Evolutionary conservation across 2,797 vertebrate species (phyloP), one percentile per base, ranked within the genome.

Genomic region (Rhabdophis nuchalis): DNA sequence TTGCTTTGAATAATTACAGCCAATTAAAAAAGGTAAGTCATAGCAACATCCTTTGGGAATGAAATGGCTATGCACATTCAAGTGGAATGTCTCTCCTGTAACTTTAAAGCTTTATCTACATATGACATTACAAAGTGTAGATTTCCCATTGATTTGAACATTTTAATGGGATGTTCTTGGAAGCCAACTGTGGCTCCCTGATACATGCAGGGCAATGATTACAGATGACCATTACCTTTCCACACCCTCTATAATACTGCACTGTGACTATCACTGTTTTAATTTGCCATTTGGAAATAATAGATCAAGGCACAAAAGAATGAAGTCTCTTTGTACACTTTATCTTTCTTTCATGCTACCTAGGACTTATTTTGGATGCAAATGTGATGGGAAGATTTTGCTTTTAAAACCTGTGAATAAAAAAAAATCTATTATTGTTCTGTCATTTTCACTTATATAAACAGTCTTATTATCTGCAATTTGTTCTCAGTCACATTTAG

Each of bases 391-490:
- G 16, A 5, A 86, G 54, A n/a, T 4, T 88, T 89, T 89, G 52
- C 93, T 93, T 46, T 90, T 88, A 87, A 93, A 90, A 3, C 92
- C 93, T 11, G 0, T 89, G 91, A 93, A 82, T 46, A 82, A 82
- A 95, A 11, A 46, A 16, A 53, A 3, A 20, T 92, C 89, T 92
- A 87, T 50, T 23, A 50, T 53, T 52, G 16, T 4, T 60, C 88
- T 92, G 54, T 92, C 60, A 91, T 50, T 87, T 89, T 14, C 58
- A 68, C 53, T 92, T 77, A 90, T 54, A 32, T 52, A 25, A 87
- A 60, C 2, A 60, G 58, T 64, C 25, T 94, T 95, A 54, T 93
- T 88, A 58, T 72, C n/a, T 90, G 23, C 56, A 64, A 27, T n/a
- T 72, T 93, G 36, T 85, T 92, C 82, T 52, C n/a, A 91, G 56